Evolutionary conservation across 2,113 vertebrate species (phyloP).

Genomic region (Ranitomeya variabilis): DNA sequence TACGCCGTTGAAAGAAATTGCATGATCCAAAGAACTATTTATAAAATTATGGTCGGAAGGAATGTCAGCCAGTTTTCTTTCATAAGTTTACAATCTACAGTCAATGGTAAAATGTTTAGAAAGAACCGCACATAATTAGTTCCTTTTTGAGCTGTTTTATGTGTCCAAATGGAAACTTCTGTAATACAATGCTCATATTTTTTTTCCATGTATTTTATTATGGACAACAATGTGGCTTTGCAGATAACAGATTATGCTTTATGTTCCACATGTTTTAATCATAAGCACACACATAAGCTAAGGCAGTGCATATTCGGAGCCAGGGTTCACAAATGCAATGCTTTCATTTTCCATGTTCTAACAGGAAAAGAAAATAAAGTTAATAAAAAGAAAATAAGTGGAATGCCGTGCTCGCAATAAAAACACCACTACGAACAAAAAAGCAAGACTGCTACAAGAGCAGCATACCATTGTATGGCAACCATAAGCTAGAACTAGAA

Average conservation of each 20-base stretch:
- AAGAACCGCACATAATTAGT: conserved; percentile 22
- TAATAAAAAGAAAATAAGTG: not conserved
- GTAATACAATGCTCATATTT: conserved; percentile 21
- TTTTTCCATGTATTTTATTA: conserved; percentile 27
- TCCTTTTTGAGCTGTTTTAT: conserved; percentile 20
- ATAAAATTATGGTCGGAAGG: conserved; percentile 40
- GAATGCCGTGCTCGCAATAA: not conserved
- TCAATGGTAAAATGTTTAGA: conserved; percentile 43
- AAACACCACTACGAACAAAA: not conserved
- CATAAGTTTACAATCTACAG: conserved; percentile 23
- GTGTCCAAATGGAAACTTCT: conserved; percentile 21
- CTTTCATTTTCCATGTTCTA: conserved; percentile 5
- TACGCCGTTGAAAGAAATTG: not conserved
- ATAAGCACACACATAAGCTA: not conserved
- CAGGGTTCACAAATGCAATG: not conserved
- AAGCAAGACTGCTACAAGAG: not conserved
- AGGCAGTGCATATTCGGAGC: not conserved
- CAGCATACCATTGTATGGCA: not conserved
- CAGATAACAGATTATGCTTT: conserved; percentile 14
- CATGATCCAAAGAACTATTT: conserved; percentile 15
- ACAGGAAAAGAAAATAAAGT: not conserved
- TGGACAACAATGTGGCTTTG: conserved; percentile 21
- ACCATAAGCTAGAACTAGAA: not conserved
- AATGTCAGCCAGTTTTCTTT: conserved; percentile 29
- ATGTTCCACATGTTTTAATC: conserved; percentile 22